Evolutionary conservation across 2,888 invertebrate genomes (phyloP), one percentile per base, ranked within the genome.

Genomic region (Merodon equestris): DNA sequence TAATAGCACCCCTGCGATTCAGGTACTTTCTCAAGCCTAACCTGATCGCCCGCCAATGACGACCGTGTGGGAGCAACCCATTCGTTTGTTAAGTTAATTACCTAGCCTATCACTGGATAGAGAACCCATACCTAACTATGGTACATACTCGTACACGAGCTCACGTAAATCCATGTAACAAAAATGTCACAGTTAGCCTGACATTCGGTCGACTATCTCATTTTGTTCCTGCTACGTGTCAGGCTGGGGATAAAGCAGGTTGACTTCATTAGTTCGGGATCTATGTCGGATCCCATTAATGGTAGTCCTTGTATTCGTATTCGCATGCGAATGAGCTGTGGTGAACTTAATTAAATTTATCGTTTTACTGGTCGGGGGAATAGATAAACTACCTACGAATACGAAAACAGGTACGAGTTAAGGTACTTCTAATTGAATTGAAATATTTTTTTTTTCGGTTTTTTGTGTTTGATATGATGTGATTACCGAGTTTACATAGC

Each of bases 81-180:
- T 72, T 71, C 56, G 71, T 76, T 72, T 47, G 66, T 60, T 53
- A 57, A 76, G 76, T 61, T 76, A 76, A 76, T 76, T 76, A 72
- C 72, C 64, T 66, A 61, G 58, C 66, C 72, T 61, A 71, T 76
- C 64, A 68, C 57, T 60, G 60, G 66, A 76, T 27, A 27, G 27
- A 7, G 27, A 27, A 27, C 2, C 7, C 27, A 4, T 27, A 27
- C 27, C 27, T 27, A 7, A 27, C 27, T 27, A 27, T 27, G 27
- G 27, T 7, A 71, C 61, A 50, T 42, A 38, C 53, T 58, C 58
- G 34, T 58, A 64, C 42, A 58, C 53, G 47, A 77, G 57, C 60
- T 72, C 72, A 61, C 76, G 56, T 67, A 67, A 61, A 72, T 72
- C 72, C 67, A 67, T 50, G 50, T 13, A 56, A 57, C 36, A 45